Evolutionary conservation across 2,888 invertebrate genomes (phyloP).

Genomic region (Mythimna impura): DNA sequence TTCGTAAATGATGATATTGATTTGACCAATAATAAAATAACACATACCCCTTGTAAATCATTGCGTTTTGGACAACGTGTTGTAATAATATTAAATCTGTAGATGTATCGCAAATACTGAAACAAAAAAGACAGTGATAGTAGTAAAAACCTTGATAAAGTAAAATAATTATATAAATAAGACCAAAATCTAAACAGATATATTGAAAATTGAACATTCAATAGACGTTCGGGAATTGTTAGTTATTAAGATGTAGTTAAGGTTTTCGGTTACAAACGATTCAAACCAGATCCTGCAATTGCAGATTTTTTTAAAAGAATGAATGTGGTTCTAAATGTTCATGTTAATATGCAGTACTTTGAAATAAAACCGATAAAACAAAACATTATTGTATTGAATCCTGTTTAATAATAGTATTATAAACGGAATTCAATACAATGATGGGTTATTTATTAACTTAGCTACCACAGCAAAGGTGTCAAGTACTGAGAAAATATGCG

Average conservation of each 20-base stretch:
- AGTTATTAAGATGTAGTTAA: not conserved
- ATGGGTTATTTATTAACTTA: not conserved
- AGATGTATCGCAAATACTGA: slow-evolving; percentile 85
- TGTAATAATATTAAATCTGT: slow-evolving; percentile 78
- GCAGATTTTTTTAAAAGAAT: not conserved
- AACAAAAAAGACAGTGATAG: slow-evolving; percentile 60
- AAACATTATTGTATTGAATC: no score
- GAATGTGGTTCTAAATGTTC: not conserved
- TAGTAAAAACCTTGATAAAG: not conserved
- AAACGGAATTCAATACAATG: not conserved
- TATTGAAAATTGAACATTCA: not conserved
- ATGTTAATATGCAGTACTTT: not conserved
- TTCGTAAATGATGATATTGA: not conserved
- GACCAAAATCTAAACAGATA: not conserved
- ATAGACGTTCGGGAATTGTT: not conserved
- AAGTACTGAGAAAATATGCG: not conserved
- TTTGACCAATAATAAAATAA: not conserved
- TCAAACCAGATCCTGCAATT: not conserved
- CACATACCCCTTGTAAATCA: slow-evolving; percentile 75
- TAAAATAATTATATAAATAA: no score
- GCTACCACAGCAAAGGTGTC: not conserved
- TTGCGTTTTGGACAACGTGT: slow-evolving; percentile 81
- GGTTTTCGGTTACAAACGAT: not conserved
- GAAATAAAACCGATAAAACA: no score
- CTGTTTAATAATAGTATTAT: not conserved